These are phyloP conservation scores for Pelecanoides urinatrix DNA, from an alignment of 2,113 vertebrate species.

Conservation along the genomic window DNA sequence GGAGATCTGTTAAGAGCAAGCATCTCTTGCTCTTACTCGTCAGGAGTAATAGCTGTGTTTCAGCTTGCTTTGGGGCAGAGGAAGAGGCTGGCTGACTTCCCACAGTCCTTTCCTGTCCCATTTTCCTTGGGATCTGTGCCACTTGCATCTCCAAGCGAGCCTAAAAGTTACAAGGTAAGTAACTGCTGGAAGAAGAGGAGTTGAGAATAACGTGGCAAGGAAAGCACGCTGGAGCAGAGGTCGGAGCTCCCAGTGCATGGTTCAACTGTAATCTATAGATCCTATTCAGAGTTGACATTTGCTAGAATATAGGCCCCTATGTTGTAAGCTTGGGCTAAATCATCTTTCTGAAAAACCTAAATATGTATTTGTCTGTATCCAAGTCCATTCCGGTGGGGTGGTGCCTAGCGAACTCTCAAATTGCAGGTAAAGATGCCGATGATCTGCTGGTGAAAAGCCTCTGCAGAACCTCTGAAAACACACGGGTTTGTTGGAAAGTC, in stretches of 20 bases:
- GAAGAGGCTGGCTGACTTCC: neutral
- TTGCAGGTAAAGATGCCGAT: neutral
- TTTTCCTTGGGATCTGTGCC: neutral
- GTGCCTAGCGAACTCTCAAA: neutral
- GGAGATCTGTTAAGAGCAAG: neutral
- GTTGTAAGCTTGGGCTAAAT: neutral
- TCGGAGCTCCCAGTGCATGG: neutral
- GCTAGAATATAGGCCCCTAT: neutral
- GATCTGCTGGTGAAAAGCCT: neutral
- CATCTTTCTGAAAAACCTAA: neutral
- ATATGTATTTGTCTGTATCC: neutral
- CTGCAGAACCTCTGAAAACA: neutral
- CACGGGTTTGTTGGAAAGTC: neutral
- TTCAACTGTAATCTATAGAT: neutral
- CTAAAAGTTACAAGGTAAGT: neutral
- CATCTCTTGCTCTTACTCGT: neutral
- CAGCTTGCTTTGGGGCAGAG: neutral
- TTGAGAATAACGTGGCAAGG: neutral
- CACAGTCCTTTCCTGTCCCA: neutral
- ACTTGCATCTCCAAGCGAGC: neutral
- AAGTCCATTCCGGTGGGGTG: neutral
- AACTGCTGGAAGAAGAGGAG: neutral
- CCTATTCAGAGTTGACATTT: neutral
- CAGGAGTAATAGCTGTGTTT: neutral
- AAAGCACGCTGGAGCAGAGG: neutral